Evolutionary conservation across 37 sponge, comb jelly and placozoan genomes (phyloP), one percentile per base, ranked within the genome.

Genomic region (Hexactinellida sp.): DNA sequence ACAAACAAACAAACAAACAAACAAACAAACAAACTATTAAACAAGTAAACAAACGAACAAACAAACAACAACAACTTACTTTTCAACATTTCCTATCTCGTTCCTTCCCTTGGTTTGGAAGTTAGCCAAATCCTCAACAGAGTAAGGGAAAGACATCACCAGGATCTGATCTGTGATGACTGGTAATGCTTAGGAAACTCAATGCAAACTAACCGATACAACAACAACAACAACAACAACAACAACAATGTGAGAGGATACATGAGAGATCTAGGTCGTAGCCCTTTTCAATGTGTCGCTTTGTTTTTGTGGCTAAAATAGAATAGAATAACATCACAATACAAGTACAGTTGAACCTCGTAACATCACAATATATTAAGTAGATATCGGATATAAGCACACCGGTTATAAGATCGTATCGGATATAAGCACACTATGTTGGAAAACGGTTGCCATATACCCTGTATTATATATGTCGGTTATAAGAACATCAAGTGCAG

Each of bases 251-350:
- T 25, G 13, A 41, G 47, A 52, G 88, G 85, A 71, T 90, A 90
- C 90, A 90, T 0, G 90, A 86, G 10, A 90, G 36, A 30, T 90
- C 90, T 21, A 90, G 87, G 37, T 90, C 90, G 39, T 83, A 90
- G 16, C 37, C 37, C 5, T 82, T 36, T 38, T 84, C 54, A 10
- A 5, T 24, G 37, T 51, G 87, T 34, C 90, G 36, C 87, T 90
- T 86, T 82, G 87, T 90, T 85, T 87, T 63, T 32, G 76, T 63
- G 30, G 76, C 76, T 41, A 41, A 41, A n/a, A n/a, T n/a, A n/a
- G n/a, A n/a, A n/a, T n/a, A n/a, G n/a, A n/a, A n/a, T n/a, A n/a
- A n/a, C n/a, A n/a, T n/a, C n/a, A n/a, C n/a, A n/a, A n/a, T n/a
- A n/a, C n/a, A n/a, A n/a, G n/a, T n/a, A n/a, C n/a, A n/a, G n/a